Evolutionary conservation across 2,797 vertebrate genomes (phyloP).

Genomic region (Gymnocypris eckloni): DNA sequence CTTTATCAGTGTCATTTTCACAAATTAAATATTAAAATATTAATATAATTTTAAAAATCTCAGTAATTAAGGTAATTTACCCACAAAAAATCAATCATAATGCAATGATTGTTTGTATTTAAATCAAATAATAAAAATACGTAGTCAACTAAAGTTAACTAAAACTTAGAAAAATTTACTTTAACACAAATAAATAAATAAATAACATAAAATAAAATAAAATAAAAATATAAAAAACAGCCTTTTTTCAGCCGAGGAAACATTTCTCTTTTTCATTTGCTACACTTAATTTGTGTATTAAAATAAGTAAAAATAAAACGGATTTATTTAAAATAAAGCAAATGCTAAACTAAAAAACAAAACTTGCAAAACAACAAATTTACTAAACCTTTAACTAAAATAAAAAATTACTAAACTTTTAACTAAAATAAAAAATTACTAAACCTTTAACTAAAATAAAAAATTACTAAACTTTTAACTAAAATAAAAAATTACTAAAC

Average conservation of each 20-base stretch:
- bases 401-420: too few relatives aligned
- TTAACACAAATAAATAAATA: not conserved
- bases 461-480: too few relatives aligned
- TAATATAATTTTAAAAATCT: not conserved
- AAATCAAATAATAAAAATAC: not conserved
- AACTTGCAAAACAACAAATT: too few relatives aligned
- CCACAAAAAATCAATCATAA: not conserved
- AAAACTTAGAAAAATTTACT: not conserved
- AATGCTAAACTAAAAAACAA: too few relatives aligned
- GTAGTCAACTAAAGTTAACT: not conserved
- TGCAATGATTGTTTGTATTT: not conserved
- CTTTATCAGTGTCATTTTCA: not conserved
- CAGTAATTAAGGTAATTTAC: not conserved
- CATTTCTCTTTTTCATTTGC: not conserved
- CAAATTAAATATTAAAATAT: not conserved
- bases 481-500: too few relatives aligned
- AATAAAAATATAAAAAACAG: too few relatives aligned
- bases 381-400: too few relatives aligned
- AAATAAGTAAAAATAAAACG: not conserved
- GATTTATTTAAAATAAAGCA: not conserved
- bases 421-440: too few relatives aligned
- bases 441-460: too few relatives aligned
- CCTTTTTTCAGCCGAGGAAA: not conserved
- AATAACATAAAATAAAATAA: too few relatives aligned
- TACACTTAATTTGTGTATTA: not conserved